Conservation (phyloP, 2,113 vertebrate species). For the Syngnathus floridae region DNA sequence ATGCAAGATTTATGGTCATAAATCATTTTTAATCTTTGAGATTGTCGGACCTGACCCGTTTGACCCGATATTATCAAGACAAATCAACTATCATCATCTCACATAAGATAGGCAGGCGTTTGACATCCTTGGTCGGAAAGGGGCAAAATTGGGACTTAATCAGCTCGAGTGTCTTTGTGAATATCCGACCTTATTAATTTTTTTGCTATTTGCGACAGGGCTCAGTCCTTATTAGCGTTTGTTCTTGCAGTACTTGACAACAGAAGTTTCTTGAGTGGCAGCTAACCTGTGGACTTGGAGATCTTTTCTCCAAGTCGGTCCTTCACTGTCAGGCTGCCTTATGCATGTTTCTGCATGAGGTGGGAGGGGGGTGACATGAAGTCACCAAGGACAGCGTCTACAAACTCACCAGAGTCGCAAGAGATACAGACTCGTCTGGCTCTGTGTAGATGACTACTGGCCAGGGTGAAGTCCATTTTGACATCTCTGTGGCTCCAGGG, state of each 20-base stretch:
- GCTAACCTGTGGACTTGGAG: background rate
- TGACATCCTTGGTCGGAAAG: too few relatives aligned
- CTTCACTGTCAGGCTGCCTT: slow-evolving; percentile 7
- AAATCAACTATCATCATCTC: too few relatives aligned
- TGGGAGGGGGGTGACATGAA: slow-evolving; percentile 4
- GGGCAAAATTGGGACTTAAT: too few relatives aligned
- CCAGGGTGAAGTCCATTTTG: slow-evolving; percentile 23
- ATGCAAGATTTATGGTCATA: too few relatives aligned
- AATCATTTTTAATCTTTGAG: too few relatives aligned
- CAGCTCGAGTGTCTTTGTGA: too few relatives aligned
- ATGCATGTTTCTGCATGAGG: slow-evolving; percentile 3
- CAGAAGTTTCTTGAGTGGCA: background rate
- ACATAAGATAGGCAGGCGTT: too few relatives aligned
- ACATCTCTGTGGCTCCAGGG: slow-evolving; percentile 43
- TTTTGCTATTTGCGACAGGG: too few relatives aligned
- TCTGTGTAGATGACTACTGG: slow-evolving; percentile 42
- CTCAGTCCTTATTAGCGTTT: too few relatives aligned
- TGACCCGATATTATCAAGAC: too few relatives aligned
- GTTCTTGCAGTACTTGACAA: background rate
- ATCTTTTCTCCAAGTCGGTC: background rate
- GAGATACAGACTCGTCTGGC: slow-evolving; percentile 28
- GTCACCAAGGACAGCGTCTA: slow-evolving; percentile 5
- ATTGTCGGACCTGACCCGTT: too few relatives aligned
- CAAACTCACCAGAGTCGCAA: slow-evolving; percentile 4
- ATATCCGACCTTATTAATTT: too few relatives aligned